phyloP scores from a whole-genome alignment of 2,113 vertebrate genomes.

The Tetraodon nigroviridis region DNA sequence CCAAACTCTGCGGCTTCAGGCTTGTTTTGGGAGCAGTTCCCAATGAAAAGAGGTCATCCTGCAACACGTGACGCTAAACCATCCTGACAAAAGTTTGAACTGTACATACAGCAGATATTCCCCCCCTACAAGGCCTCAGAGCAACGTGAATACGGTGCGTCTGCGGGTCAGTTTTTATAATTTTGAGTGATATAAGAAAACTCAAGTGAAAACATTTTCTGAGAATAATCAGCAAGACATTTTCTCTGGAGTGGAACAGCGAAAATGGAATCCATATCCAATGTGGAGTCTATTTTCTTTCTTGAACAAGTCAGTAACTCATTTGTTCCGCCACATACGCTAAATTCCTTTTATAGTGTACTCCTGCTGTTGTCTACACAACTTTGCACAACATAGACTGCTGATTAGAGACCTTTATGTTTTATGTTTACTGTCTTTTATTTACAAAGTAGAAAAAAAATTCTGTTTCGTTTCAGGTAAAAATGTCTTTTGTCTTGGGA shows the following conservation, averaged over 20 bases:
- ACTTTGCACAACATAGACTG: not conserved
- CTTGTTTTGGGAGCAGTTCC: not conserved
- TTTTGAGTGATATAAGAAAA: conserved; percentile 5
- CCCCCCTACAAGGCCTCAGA: not conserved
- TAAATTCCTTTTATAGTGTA: not conserved
- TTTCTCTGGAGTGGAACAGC: not conserved
- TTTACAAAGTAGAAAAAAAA: too few species aligned
- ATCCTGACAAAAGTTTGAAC: not conserved
- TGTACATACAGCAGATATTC: not conserved
- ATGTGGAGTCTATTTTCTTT: conserved; percentile 7
- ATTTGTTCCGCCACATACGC: conserved; percentile 6
- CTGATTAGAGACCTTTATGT: too few species aligned
- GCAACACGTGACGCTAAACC: not conserved
- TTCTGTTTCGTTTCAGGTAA: too few species aligned
- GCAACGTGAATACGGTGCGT: not conserved
- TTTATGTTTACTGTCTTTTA: not conserved
- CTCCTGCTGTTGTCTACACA: not conserved
- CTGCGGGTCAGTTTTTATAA: not conserved
- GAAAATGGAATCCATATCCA: conserved; percentile 8
- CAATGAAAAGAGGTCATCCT: not conserved
- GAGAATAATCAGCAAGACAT: not conserved
- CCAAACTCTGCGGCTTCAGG: not conserved
- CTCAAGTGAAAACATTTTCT: conserved; percentile 2
- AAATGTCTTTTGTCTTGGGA: too few species aligned
- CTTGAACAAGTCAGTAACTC: not conserved